Base-by-base conservation (phyloP, 1,140 invertebrate genomes). In the Magallana gigas region DNA sequence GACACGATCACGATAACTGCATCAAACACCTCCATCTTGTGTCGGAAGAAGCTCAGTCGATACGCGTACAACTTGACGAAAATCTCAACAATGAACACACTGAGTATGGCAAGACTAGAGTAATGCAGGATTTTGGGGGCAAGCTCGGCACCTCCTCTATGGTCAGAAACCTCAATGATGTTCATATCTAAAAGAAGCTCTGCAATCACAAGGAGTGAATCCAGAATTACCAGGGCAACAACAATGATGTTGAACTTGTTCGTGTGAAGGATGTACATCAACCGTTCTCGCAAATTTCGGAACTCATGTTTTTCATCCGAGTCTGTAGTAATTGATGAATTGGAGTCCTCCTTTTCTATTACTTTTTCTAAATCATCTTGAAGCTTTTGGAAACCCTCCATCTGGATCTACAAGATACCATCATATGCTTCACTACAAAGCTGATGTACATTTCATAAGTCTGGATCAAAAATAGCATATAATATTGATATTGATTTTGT, bases 21-120 rank as follows among this genome's bases (percentile, higher is more conserved):
- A 92, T 95, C 95, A 92, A 95, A 95, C 85, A 95, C 59, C 85
- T 95, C 95, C 85, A 94, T 71, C 86, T 95, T 95, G 88, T 94
- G 92, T 57, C 91, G 90, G 86, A 95, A 94, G 87, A 94, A 95
- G 12, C 91, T 91, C 56, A 93, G 59, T n/a, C 94, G 85, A 88
- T 94, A 91, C 5, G 93, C 94, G 91, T 93, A 95, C 1, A 95
- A 82, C 62, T 94, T 93, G 8, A 93, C 59, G 14, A 86, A n/a
- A 81, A 95, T 93, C 87, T 95, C 95, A 58, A 95, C 83, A 9
- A 95, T 18, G 87, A 95, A 95, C 1, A 95, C 48, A 16, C 89
- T 88, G 8, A 95, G 90, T 18, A 95, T 93, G 48, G 85, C 83
- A 64, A 95, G 90, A 85, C 93, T 94, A 80, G 91, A 89, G 88